A percentile compares a stretch with the other conserved stretches of the same genome.
Evolutionary conservation across 30 jellyfish, hydroid and myxozoan genomes (phyloP).

Genomic region (Aurelia sp.): DNA sequence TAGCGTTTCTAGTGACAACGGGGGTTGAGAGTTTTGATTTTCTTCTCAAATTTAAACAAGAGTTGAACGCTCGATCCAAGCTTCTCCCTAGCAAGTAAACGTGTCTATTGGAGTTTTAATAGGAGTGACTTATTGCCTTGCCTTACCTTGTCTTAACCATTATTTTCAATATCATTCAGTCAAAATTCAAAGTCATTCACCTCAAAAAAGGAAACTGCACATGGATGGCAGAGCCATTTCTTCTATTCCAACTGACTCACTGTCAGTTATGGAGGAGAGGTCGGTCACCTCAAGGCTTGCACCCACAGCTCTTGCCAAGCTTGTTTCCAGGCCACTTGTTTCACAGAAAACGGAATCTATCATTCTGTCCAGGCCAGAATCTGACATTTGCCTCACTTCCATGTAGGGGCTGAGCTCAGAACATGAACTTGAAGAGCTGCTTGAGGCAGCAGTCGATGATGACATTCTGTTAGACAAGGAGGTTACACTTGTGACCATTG

Average conservation of each 20-base stretch:
- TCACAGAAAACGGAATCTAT: slow-evolving; percentile 53
- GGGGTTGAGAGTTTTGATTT: too few relatives aligned
- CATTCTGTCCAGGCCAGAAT: slow-evolving; percentile 44
- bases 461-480: slow-evolving; percentile 35
- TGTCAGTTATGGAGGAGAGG: slow-evolving; percentile 19
- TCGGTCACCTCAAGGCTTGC: slow-evolving; percentile 57
- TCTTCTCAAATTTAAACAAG: too few relatives aligned
- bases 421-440: slow-evolving; percentile 31
- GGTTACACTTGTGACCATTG: background rate
- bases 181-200: background rate
- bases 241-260: slow-evolving; percentile 11
- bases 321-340: slow-evolving; percentile 63
- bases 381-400: slow-evolving; percentile 1
- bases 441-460: slow-evolving; percentile 42
- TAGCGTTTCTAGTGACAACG: too few relatives aligned
- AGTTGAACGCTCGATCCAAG: too few relatives aligned
- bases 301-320: slow-evolving; percentile 59
- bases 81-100: too few relatives aligned
- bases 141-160: too few relatives aligned
- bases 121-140: too few relatives aligned
- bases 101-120: too few relatives aligned
- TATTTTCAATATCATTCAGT: too few relatives aligned
- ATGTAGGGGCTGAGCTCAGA: slow-evolving; percentile 10
- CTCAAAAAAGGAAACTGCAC: slow-evolving; percentile 39
- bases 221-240: slow-evolving; percentile 72